Base-by-base conservation (phyloP, 2,797 vertebrate genomes). In the Pantherophis vulpinus region DNA sequence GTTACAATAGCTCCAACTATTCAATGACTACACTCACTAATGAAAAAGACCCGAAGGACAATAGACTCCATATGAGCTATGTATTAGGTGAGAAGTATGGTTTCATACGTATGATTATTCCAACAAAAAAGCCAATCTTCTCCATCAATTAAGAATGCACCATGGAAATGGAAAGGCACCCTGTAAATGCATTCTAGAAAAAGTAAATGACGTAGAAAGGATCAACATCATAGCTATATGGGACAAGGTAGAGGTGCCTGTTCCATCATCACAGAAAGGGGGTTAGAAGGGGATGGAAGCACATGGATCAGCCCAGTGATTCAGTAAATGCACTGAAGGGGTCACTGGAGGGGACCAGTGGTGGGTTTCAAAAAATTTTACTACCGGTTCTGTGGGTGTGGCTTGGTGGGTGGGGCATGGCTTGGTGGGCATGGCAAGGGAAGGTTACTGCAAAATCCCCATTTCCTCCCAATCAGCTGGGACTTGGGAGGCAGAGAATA, bases 1-100 rank as follows among this genome's bases (percentile, higher is more conserved):
- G 27, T 96, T 91, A 87, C 91, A 90, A 13, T 14, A 70, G 89
- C 88, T 32, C 88, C 95, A 89, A 86, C 88, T 91, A 27, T n/a
- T 54, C 54, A 86, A 23, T 29, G 56, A 20, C 74, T 91, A 58
- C 20, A 66, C 29, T 90, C 59, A 29, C 27, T 37, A 59, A n/a
- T 18, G 51, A 86, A 93, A 90, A 18, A 51, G 70, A 61, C 37
- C 32, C 32, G 55, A 25, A 29, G 63, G 58, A n/a, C 23, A 10
- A 51, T 51, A 16, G 55, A 42, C 74, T 12, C 37, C 59, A 37
- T 14, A 25, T 66, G 32, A 87, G 37, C 74, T 25, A 25, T 83
- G 37, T 47, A 83, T 83, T 83, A 47, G 20, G 37, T 47, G 74
- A 25, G 74, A 10, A 42, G 9, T 42, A 83, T 9, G 23, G 37